Percentiles rank a stretch among this genome's conserved stretches.
Conservation (phyloP, 1,140 invertebrate genomes). For the Tenebrio molitor region DNA sequence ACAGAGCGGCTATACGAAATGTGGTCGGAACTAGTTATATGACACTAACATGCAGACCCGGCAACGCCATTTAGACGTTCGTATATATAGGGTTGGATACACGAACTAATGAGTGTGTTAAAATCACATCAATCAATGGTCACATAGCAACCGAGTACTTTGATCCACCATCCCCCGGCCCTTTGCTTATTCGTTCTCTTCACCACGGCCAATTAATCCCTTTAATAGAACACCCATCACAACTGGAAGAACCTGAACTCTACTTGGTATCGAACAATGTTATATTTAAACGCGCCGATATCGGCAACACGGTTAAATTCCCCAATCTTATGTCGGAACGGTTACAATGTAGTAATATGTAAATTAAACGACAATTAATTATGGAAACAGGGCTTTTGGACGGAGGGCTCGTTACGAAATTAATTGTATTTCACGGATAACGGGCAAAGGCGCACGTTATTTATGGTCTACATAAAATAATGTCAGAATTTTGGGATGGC, state of each 20-base stretch:
- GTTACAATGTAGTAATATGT: slow-evolving; percentile 37
- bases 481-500: slow-evolving; percentile 10
- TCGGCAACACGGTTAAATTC: slow-evolving; percentile 9
- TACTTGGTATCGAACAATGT: slow-evolving; percentile 18
- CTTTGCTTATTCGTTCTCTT: slow-evolving; percentile 48
- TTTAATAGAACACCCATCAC: slow-evolving; percentile 35
- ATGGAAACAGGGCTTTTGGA: slow-evolving; percentile 32
- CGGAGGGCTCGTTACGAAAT: slow-evolving; percentile 33
- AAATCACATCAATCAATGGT: slow-evolving; percentile 65
- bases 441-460: slow-evolving; percentile 15
- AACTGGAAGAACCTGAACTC: slow-evolving; percentile 16
- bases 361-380: slow-evolving; percentile 44
- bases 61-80: slow-evolving; percentile 53
- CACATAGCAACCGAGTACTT: slow-evolving; percentile 61
- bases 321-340: slow-evolving; percentile 32
- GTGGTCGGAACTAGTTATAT: slow-evolving; percentile 44
- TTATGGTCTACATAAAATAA: slow-evolving; percentile 24
- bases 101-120: slow-evolving; percentile 62
- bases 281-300: slow-evolving; percentile 21
- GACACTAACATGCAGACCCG: slow-evolving; percentile 51
- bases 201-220: slow-evolving; percentile 47
- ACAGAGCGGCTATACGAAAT: neutral
- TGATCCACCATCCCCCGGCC: slow-evolving; percentile 44
- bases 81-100: slow-evolving; percentile 46
- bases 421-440: slow-evolving; percentile 42